Base-by-base conservation (phyloP, 2,797 vertebrate species). In the Thaleichthys pacificus region DNA sequence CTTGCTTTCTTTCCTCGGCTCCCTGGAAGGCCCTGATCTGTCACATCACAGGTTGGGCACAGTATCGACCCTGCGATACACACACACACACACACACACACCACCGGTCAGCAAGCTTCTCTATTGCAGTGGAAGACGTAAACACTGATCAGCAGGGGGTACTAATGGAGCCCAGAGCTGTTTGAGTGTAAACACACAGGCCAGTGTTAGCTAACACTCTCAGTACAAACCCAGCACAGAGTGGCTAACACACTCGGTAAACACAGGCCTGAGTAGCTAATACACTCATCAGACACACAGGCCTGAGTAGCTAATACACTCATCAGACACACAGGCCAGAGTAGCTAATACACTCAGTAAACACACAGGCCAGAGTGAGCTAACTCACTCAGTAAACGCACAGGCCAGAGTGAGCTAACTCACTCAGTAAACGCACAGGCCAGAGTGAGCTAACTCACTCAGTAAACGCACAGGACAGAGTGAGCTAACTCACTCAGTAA, bases 161-260 rank as follows among this genome's bases (percentile, higher is more conserved):
- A 22, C 58, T 61, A 61, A 61, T 61, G 22, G 58, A 61, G 58
- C 58, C 3, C 58, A 26, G 58, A 61, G 24, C 58, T 61, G 58
- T 61, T 21, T 61, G 58, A 61, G 58, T 61, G 21, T 61, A 22
- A 61, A 61, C 51, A 56, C 51, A 56, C 51, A 56, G 51, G 51
- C 3, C 19, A 7, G 51, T 17, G 51, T 42, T n/a, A 17, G 51
- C 51, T 56, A 56, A 56, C 51, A n/a, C 51, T 17, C 51, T 54
- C 38, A 42, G 38, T 12, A 42, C 38, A 12, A 42, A 54, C 51
- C 51, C 19, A 8, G 49, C 15, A 2, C 17, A 11, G 17, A 56
- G 19, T n/a, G 4, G 51, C 51, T 56, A 56, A 56, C 17, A 56
- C 51, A 56, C 51, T 56, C 38, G 2, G 38, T 42, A 42, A 42